These are phyloP conservation scores for Cryptophagus acutangulus DNA, from an alignment of 2,888 invertebrate genomes.

Conservation along the genomic window DNA sequence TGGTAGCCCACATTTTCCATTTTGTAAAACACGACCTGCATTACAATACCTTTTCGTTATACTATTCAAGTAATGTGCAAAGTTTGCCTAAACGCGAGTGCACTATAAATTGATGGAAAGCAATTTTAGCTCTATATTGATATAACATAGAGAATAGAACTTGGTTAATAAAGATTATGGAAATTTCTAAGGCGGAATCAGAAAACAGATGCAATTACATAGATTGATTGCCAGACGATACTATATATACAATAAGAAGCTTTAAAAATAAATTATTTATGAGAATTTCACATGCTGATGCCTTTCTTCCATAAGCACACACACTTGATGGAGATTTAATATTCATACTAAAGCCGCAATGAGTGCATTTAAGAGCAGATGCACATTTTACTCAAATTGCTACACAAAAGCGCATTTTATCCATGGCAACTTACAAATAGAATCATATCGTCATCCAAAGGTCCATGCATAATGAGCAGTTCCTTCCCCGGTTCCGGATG, in stretches of 20 bases:
- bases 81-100: background rate
- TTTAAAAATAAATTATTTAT: constrained; percentile 30
- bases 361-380: constrained; percentile 14
- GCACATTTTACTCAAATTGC: too few relatives aligned
- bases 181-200: too few relatives aligned
- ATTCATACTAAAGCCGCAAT: constrained; percentile 10
- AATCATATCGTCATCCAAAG: constrained; percentile 55
- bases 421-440: constrained; percentile 59
- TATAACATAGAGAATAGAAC: too few relatives aligned
- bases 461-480: constrained; percentile 57
- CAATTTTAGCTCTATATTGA: too few relatives aligned
- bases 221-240: too few relatives aligned
- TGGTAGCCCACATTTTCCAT: constrained; percentile 55
- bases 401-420: too few relatives aligned
- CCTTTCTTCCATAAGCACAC: constrained; percentile 11
- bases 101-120: background rate
- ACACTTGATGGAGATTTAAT: too few relatives aligned
- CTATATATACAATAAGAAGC: constrained; percentile 16
- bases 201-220: too few relatives aligned
- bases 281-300: constrained; percentile 18
- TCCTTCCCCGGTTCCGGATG: constrained; percentile 54
- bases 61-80: too few relatives aligned
- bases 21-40: constrained; percentile 43
- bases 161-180: too few relatives aligned
- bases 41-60: too few relatives aligned